These are phyloP conservation scores for Metallyticus violacea DNA, from an alignment of 2,888 invertebrate species.

Conservation along the genomic window DNA sequence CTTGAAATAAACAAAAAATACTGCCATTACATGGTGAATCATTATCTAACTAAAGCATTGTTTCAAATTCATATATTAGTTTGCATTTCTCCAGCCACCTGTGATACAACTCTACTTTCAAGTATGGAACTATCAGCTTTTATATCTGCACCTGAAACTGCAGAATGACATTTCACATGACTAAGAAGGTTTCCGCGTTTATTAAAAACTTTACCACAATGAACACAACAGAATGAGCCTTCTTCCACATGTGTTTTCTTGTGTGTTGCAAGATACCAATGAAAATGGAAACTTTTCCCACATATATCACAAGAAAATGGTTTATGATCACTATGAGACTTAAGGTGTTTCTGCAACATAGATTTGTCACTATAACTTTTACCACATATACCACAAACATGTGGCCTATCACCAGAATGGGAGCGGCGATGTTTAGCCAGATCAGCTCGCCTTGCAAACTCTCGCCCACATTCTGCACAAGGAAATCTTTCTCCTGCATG, in stretches of 20 bases:
- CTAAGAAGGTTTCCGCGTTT: conserved; percentile 23
- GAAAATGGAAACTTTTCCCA: conserved; percentile 31
- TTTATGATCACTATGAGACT: conserved; percentile 29
- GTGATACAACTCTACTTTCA: background rate
- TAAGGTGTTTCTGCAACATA: conserved; percentile 30
- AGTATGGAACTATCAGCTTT: background rate
- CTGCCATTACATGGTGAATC: too few species aligned
- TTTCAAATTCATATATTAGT: background rate
- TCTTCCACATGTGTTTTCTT: conserved; percentile 31
- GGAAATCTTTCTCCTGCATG: conserved; percentile 30
- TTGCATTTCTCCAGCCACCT: background rate
- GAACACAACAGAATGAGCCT: conserved; percentile 20
- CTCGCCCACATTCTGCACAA: conserved; percentile 31
- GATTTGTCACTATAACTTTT: conserved; percentile 29
- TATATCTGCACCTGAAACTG: background rate
- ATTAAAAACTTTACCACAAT: conserved; percentile 27
- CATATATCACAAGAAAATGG: conserved; percentile 30
- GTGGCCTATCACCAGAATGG: conserved; percentile 25
- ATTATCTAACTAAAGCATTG: too few species aligned
- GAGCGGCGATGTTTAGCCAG: conserved; percentile 27
- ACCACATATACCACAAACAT: conserved; percentile 26
- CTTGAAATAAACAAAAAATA: too few species aligned
- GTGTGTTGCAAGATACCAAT: conserved; percentile 30
- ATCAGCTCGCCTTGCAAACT: conserved; percentile 30
- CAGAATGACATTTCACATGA: conserved; percentile 21